Percentiles rank a stretch among this genome's conserved stretches.
These are phyloP conservation scores for Caerostris extrusa DNA, from an alignment of 1,140 invertebrate genomes.

Conservation along the genomic window DNA sequence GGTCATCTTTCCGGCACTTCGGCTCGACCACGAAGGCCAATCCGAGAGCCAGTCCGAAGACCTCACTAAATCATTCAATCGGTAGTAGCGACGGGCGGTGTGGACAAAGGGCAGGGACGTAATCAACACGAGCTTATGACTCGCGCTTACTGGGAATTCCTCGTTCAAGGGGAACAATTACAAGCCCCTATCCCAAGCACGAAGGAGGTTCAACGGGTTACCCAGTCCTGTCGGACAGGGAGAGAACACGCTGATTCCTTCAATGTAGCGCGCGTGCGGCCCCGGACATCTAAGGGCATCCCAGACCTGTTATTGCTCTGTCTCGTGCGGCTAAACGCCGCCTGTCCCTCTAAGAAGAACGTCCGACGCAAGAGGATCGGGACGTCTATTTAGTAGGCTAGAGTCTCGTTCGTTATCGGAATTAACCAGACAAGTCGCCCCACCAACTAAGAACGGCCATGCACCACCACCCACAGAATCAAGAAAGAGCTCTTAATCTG, in stretches of 20 bases:
- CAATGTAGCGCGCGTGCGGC: slow-evolving; percentile 92
- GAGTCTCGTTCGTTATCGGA: slow-evolving; percentile 92
- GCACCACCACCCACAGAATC: slow-evolving; percentile 93
- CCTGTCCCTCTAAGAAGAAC: slow-evolving; percentile 87
- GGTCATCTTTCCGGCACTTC: slow-evolving; percentile 85
- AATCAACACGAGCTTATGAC: slow-evolving; percentile 93
- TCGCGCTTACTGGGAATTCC: slow-evolving; percentile 93
- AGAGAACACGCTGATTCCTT: slow-evolving; percentile 85
- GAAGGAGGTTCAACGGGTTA: slow-evolving; percentile 80
- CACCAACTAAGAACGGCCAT: slow-evolving; percentile 95
- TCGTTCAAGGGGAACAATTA: slow-evolving; percentile 91
- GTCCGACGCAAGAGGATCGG: slow-evolving; percentile 81
- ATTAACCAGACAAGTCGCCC: slow-evolving; percentile 94
- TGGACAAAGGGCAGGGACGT: slow-evolving; percentile 94
- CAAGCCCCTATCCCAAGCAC: slow-evolving; percentile 91
- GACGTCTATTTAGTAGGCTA: slow-evolving; percentile 87
- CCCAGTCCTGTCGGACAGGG: slow-evolving; percentile 85
- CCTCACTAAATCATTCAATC: slow-evolving; percentile 91
- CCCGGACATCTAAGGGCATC: slow-evolving; percentile 91
- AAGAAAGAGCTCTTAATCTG: slow-evolving; percentile 95
- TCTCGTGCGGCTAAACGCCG: slow-evolving; percentile 86
- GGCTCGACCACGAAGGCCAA: slow-evolving; percentile 82
- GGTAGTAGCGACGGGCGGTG: slow-evolving; percentile 95
- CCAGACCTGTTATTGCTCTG: slow-evolving; percentile 93
- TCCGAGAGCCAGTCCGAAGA: slow-evolving; percentile 85